These are phyloP conservation scores for Poecilia latipinna DNA, from an alignment of 2,113 vertebrate species.

Conservation along the genomic window DNA sequence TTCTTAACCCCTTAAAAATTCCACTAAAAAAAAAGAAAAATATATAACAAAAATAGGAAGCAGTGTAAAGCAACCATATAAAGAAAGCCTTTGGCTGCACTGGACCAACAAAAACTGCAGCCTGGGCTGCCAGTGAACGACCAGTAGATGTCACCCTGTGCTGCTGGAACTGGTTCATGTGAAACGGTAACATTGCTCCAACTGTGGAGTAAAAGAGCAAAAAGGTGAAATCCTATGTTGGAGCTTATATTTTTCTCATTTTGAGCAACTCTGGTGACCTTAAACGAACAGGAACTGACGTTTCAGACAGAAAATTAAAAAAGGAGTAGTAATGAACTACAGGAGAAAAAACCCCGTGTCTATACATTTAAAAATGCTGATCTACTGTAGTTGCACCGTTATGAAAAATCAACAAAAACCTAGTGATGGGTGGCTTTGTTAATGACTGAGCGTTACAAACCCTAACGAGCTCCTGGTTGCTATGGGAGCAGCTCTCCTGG, in stretches of 20 bases:
- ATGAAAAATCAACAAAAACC: not conserved
- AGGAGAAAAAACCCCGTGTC: not conserved
- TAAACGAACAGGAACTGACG: not conserved
- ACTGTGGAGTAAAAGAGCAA: not conserved
- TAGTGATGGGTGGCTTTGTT: not conserved
- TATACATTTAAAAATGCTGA: not conserved
- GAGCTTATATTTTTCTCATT: not conserved
- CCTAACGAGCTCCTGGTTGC: conserved; percentile 95
- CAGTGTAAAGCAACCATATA: not conserved
- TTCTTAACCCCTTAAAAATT: not conserved
- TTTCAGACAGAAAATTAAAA: not conserved
- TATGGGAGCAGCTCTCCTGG: conserved; percentile 81
- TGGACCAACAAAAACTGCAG: not conserved
- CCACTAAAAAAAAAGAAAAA: not conserved
- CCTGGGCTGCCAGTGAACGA: not conserved
- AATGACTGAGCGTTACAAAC: conserved; percentile 68
- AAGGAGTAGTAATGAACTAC: not conserved
- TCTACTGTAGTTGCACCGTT: not conserved
- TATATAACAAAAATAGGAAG: not conserved
- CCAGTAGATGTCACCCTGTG: not conserved
- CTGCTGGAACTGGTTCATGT: not conserved
- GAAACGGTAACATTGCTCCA: not conserved
- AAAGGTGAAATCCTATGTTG: not conserved
- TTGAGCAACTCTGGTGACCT: not conserved
- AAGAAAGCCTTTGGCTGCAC: not conserved